Conservation (phyloP, 2,797 vertebrate genomes). For the Vireo griseus region DNA sequence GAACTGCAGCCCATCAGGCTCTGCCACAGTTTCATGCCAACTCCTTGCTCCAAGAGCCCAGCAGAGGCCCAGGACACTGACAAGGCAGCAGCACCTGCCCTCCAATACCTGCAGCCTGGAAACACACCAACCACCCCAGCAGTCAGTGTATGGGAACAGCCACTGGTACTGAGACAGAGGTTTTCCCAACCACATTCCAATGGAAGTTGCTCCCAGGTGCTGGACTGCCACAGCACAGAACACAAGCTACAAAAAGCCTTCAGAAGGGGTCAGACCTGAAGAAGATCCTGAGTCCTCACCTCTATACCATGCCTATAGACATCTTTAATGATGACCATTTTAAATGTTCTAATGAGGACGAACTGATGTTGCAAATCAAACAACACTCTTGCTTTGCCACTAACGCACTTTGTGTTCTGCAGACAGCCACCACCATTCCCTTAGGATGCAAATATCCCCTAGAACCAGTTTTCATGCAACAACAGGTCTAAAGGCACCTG, state of each 20-base stretch:
- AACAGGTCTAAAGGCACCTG: neutral
- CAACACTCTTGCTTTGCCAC: neutral
- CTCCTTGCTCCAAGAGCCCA: neutral
- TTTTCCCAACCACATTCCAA: neutral
- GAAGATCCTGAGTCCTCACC: neutral
- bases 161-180: neutral
- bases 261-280: neutral
- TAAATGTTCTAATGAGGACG: neutral
- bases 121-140: neutral
- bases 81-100: fast-evolving
- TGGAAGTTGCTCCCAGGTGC: neutral
- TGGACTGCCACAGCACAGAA: neutral
- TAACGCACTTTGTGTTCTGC: neutral
- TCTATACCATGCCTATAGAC: fast-evolving
- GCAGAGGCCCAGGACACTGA: neutral
- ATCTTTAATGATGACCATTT: neutral
- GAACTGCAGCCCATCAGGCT: neutral
- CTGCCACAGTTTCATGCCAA: fast-evolving
- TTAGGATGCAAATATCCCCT: neutral
- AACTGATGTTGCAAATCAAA: neutral
- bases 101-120: neutral
- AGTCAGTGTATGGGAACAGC: neutral
- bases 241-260: neutral
- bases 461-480: neutral
- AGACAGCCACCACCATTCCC: neutral